These are phyloP conservation scores for Phlogophora meticulosa DNA, from an alignment of 2,888 invertebrate genomes.

Conservation along the genomic window DNA sequence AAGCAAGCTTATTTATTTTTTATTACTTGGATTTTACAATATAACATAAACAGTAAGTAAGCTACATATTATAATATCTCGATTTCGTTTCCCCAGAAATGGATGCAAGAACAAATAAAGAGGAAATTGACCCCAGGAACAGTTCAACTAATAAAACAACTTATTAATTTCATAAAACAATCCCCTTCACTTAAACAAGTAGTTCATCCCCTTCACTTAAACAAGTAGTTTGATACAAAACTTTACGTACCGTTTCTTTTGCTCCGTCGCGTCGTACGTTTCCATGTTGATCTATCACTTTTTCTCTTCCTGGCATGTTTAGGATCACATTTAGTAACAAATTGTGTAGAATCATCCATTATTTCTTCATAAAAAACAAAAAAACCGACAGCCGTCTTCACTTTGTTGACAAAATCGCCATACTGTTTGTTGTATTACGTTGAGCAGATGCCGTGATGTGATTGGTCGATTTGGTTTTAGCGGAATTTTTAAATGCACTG, in stretches of 20 bases:
- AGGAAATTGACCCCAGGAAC: conserved; percentile 9
- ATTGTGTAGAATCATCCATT: conserved; percentile 19
- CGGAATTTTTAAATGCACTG: conserved; percentile 17
- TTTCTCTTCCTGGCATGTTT: conserved; percentile 17
- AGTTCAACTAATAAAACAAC: conserved; percentile 14
- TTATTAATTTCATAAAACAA: background rate
- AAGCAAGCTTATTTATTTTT: too few relatives aligned
- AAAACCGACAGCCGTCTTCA: conserved; percentile 17
- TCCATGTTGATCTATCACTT: conserved; percentile 14
- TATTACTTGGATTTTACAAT: conserved; percentile 4
- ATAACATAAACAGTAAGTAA: conserved; percentile 5
- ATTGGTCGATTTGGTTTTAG: conserved; percentile 17
- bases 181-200: conserved; percentile 9
- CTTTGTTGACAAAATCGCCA: conserved; percentile 13
- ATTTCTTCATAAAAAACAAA: conserved; percentile 3
- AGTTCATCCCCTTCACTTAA: too few relatives aligned
- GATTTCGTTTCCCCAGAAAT: conserved; percentile 1
- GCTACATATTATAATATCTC: conserved; percentile 3
- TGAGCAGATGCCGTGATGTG: conserved; percentile 13
- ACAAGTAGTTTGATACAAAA: too few relatives aligned
- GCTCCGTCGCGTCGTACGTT: too few relatives aligned
- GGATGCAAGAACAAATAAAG: conserved; percentile 1
- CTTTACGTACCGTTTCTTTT: too few relatives aligned
- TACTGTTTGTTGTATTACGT: conserved; percentile 16
- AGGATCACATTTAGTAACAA: conserved; percentile 20